Evolutionary conservation across 2,797 vertebrate species (phyloP), one percentile per base, ranked within the genome.

Genomic region (Anniella stebbinsi): DNA sequence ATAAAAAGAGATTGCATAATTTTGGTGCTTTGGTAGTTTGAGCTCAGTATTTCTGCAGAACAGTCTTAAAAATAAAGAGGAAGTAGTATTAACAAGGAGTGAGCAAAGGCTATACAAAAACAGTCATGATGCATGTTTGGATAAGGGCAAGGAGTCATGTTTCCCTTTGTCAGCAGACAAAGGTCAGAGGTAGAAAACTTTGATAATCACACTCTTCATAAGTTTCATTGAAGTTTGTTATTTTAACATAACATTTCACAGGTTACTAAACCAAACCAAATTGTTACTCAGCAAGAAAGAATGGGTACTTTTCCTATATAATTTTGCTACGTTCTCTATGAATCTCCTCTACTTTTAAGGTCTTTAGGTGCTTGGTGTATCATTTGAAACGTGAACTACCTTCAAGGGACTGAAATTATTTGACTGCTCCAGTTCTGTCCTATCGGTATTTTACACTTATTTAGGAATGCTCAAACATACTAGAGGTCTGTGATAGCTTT

Each of bases 231-330:
- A 95, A 95, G 94, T 95, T 96, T 90, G 94, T 94, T 90, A 94
- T 95, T 96, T 96, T 91, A 95, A 89, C 81, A 86, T 95, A 92
- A 90, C 90, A 94, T 90, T 96, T 95, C 92, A 94, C 92, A 95
- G 92, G 91, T 95, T 94, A 93, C 93, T 93, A 95, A 95, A 95
- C 90, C 91, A 93, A 96, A 89, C 90, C 88, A 95, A 96, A 95
- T 94, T 93, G 93, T 95, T 93, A 91, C 95, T 95, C 91, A 93
- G 95, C 28, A 51, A 91, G 93, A 94, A 80, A 91, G 94, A 96
- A 96, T 94, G 92, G 94, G 63, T 95, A 92, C 90, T 93, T 95
- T 95, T 95, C 88, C 95, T 94, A 90, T 95, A 91, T 95, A 94
- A 95, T 95, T 95, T 95, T 94, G 87, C 89, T 48, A 69, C 92